A percentile compares a stretch with the other conserved stretches of the same genome.
phyloP scores from a whole-genome alignment of 2,888 invertebrate genomes.

The Tortricodes alternella region DNA sequence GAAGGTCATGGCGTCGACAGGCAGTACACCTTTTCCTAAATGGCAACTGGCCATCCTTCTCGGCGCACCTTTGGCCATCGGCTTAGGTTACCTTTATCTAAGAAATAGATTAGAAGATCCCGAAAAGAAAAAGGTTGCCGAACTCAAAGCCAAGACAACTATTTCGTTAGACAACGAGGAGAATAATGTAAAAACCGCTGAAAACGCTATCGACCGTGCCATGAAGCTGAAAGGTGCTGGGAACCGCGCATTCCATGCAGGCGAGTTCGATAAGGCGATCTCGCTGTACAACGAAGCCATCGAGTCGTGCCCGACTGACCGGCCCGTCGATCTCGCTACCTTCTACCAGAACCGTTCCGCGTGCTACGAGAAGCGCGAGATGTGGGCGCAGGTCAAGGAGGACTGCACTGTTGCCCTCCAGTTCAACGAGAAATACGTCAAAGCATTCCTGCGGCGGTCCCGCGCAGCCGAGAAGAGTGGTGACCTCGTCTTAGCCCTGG shows the following conservation, averaged over 20 bases:
- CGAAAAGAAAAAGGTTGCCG: constrained; percentile 79
- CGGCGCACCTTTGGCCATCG: constrained; percentile 92
- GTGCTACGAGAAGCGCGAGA: constrained; percentile 94
- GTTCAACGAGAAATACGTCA: constrained; percentile 92
- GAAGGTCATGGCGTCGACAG: constrained; percentile 73
- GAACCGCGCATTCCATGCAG: constrained; percentile 92
- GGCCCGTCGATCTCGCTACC: constrained; percentile 90
- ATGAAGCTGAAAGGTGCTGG: constrained; percentile 93
- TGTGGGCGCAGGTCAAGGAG: constrained; percentile 91
- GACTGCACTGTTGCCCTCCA: constrained; percentile 94
- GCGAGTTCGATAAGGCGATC: constrained; percentile 96
- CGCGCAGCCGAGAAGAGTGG: constrained; percentile 91
- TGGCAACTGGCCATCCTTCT: constrained; percentile 94
- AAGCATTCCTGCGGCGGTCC: constrained; percentile 93
- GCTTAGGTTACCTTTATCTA: constrained; percentile 90
- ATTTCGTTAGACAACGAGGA: constrained; percentile 85
- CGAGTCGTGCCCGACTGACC: constrained; percentile 90
- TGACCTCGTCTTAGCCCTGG: constrained; percentile 90
- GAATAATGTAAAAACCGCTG: constrained; percentile 64
- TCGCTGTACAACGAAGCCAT: constrained; percentile 96
- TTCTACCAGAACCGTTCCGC: constrained; percentile 98
- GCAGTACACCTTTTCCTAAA: constrained; percentile 86
- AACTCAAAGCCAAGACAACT: constrained; percentile 78
- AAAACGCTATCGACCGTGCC: constrained; percentile 87
- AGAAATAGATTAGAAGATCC: constrained; percentile 81